Percentiles rank a stretch among this genome's conserved stretches.
These are phyloP conservation scores for Punctoribates punctum DNA, from an alignment of 2,888 invertebrate species.

Conservation along the genomic window DNA sequence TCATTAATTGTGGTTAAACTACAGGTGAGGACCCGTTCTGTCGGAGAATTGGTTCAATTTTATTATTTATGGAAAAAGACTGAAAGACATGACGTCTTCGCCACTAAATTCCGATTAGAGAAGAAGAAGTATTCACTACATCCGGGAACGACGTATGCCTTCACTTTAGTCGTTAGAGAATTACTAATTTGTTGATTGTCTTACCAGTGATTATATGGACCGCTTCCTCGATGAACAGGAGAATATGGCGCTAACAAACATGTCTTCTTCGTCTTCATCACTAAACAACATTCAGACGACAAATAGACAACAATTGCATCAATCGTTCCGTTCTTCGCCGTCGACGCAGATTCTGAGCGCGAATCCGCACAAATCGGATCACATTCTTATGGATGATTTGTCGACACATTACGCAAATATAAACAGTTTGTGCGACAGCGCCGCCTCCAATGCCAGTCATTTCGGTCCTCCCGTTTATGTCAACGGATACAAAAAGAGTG, in stretches of 20 bases:
- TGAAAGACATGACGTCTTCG: conserved; percentile 84
- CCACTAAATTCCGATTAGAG: conserved; percentile 66
- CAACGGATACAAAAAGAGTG: conserved; percentile 31
- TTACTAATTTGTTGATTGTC: neutral
- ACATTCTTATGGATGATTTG: conserved; percentile 27
- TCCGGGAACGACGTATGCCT: conserved; percentile 74
- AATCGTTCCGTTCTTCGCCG: conserved; percentile 1
- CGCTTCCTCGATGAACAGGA: conserved; percentile 79
- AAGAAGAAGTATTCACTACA: conserved; percentile 88
- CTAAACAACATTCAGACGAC: conserved; percentile 18
- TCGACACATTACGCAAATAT: conserved; percentile 26
- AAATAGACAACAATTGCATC: conserved; percentile 14
- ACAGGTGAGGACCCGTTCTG: conserved; percentile 81
- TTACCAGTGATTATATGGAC: conserved; percentile 76
- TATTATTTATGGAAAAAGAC: conserved; percentile 93
- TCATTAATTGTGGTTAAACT: conserved; percentile 48
- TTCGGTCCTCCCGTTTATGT: neutral
- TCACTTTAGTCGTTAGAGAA: neutral
- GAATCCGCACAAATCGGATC: conserved; percentile 17
- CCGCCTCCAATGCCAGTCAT: neutral
- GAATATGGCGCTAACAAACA: conserved; percentile 45
- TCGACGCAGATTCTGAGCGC: neutral
- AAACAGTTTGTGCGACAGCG: conserved; percentile 14
- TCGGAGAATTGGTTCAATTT: conserved; percentile 95
- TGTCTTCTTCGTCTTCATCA: conserved; percentile 42